These are phyloP conservation scores for Chaetorhynchus papuensis DNA, from an alignment of 2,113 vertebrate species.

Conservation along the genomic window DNA sequence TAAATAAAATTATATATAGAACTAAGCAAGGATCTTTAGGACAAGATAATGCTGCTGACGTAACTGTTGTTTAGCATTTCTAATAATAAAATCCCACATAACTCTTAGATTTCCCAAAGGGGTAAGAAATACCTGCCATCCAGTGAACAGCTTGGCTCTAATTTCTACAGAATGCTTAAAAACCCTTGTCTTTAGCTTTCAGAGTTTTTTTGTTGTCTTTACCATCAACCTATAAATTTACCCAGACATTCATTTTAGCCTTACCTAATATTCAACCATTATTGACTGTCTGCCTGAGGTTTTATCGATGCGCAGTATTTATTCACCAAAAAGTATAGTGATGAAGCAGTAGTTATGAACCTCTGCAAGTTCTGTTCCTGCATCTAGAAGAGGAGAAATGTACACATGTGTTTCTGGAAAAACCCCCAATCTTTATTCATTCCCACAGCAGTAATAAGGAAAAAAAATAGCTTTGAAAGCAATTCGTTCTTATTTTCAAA, in stretches of 20 bases:
- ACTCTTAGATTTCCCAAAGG: background rate
- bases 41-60: background rate
- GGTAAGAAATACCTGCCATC: background rate
- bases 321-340: background rate
- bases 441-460: background rate
- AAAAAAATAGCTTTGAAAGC: background rate
- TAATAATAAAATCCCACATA: background rate
- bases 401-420: background rate
- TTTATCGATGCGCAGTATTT: constrained; percentile 1
- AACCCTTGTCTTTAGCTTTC: background rate
- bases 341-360: background rate
- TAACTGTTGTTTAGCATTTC: background rate
- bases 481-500: background rate
- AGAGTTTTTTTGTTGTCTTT: background rate
- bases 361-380: background rate
- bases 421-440: background rate
- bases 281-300: background rate
- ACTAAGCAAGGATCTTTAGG: background rate
- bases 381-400: background rate
- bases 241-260: background rate
- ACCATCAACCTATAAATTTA: background rate
- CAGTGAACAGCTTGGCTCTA: background rate
- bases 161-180: background rate
- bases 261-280: constrained; percentile 17
- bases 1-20: background rate